Evolutionary conservation across 1,140 invertebrate genomes (phyloP), one percentile per base, ranked within the genome.

Genomic region (Drosophila sulfurigaster): DNA sequence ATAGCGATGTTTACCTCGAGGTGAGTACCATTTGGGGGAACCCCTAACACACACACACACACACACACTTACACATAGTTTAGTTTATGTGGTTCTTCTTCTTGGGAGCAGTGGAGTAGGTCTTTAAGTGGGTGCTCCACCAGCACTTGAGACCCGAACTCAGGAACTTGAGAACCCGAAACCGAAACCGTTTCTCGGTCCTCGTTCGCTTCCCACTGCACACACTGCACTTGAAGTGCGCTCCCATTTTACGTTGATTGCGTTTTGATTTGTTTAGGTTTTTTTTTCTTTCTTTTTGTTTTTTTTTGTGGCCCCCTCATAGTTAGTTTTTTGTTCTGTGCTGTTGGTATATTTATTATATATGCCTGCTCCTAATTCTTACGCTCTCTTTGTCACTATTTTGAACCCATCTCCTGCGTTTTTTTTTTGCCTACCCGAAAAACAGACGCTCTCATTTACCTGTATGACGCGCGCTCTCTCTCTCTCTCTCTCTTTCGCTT

Each of bases 1-100:
- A 96, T 81, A 97, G 96, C 80, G 95, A 96, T 85, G 95, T 97
- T 88, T 99, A 99, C 94, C 94, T 97, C 81, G 97, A 98, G 96
- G 97, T 98, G 92, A 94, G 93, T 89, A 72, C 72, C 15, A 38
- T 5, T 46, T 25, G 15, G 7, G 25, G 13, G n/a, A 43, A 54
- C 32, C 15, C 5, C 41, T 5, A 13, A 45, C 16, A 20, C 13
- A 43, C 13, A 32, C 28, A 48, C 11, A 15, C 30, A 2, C 30
- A 30, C 7, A 51, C 20, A 49, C 13, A 38, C 45, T n/a, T n/a
- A 25, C 11, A 28, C 8, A 38, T 69, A 69, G 57, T 32, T 20
- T 59, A 38, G 20, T 49, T 54, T 20, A 48, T 70, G 10, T 28
- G 32, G 5, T 60, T 59, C 51, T 8, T 72, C 58, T 35, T 67